Percentiles rank a stretch among this genome's conserved stretches.
Evolutionary conservation across 2,113 vertebrate species (phyloP).

Genomic region (Dromiciops gliroides): DNA sequence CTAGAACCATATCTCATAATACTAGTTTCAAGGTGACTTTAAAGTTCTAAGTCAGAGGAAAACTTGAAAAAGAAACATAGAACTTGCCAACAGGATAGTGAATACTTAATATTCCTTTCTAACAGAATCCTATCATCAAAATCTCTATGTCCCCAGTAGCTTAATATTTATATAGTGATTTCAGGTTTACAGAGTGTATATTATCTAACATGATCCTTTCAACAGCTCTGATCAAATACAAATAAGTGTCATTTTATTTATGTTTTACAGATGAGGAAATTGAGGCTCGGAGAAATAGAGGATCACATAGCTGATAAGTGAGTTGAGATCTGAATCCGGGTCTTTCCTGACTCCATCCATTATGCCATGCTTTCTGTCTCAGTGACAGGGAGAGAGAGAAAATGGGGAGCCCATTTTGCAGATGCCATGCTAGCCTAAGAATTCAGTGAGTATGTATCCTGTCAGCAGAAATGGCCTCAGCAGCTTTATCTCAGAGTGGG

Average conservation of each 20-base stretch:
- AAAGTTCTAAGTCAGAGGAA: not conserved
- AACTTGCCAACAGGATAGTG: not conserved
- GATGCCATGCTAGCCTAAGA: not conserved
- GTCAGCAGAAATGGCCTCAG: not conserved
- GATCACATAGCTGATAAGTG: not conserved
- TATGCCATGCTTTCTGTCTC: not conserved
- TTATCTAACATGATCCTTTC: not conserved
- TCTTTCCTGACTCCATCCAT: not conserved
- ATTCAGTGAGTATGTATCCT: not conserved
- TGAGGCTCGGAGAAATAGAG: not conserved
- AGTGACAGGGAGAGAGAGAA: not conserved
- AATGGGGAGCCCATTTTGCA: not conserved
- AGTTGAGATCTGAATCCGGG: not conserved
- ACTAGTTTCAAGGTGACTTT: not conserved
- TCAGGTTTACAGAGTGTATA: not conserved
- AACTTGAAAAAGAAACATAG: not conserved
- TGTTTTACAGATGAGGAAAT: not conserved
- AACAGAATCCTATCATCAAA: not conserved
- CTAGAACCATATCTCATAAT: not conserved
- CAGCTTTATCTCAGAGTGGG: not conserved
- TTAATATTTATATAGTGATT: not conserved
- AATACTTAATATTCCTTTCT: not conserved
- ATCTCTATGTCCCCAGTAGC: not conserved
- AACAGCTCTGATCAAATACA: not conserved
- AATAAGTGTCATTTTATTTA: not conserved